Evolutionary conservation across 2,888 invertebrate genomes (phyloP).

Genomic region (Oegoconia quadripuncta): DNA sequence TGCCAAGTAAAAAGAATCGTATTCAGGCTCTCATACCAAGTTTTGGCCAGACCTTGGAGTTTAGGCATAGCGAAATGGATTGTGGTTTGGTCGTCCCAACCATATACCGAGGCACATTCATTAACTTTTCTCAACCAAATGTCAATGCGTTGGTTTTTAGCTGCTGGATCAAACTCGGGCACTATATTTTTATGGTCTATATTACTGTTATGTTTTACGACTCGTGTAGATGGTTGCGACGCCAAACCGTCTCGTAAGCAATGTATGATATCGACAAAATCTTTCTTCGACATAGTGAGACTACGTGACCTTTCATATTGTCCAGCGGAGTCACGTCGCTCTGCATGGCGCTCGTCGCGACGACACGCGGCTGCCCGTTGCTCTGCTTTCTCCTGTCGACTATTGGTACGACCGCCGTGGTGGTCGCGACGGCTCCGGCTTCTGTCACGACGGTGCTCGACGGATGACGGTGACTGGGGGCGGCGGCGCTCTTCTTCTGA

Average conservation of each 20-base stretch:
- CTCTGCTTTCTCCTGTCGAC: too few species aligned
- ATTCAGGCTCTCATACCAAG: constrained; percentile 20
- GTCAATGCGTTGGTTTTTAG: constrained; percentile 17
- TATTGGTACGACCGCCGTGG: too few species aligned
- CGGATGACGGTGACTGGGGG: neutral
- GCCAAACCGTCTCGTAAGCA: neutral
- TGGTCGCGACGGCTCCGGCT: neutral
- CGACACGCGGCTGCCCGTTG: too few species aligned
- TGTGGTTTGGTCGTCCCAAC: constrained; percentile 18
- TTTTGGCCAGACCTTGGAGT: constrained; percentile 21
- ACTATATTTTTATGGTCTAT: constrained; percentile 15
- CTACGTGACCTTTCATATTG: constrained; percentile 9
- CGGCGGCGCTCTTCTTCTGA: neutral
- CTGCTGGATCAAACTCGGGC: constrained; percentile 19
- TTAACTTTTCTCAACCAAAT: constrained; percentile 16
- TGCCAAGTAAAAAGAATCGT: constrained; percentile 17
- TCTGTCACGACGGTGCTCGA: neutral
- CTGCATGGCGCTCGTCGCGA: too few species aligned
- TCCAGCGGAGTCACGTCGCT: neutral
- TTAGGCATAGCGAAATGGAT: constrained; percentile 21
- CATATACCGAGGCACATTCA: constrained; percentile 16
- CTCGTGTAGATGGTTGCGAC: neutral
- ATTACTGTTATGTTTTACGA: neutral
- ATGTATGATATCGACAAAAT: constrained; percentile 6
- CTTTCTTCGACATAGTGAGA: constrained; percentile 8